Evolutionary conservation across 2,113 vertebrate species (phyloP).

Genomic region (Strix uralensis): DNA sequence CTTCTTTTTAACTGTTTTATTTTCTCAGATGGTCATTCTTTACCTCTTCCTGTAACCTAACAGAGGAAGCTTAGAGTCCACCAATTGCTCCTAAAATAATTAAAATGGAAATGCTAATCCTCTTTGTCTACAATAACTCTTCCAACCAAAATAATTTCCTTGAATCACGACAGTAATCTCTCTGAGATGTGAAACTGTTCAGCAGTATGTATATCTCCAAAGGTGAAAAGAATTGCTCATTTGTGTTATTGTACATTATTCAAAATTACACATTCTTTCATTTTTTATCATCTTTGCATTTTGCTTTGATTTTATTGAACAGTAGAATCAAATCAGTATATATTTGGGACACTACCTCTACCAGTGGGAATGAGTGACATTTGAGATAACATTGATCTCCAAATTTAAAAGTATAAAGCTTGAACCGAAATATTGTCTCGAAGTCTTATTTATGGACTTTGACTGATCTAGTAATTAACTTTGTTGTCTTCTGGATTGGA

Average conservation of each 20-base stretch:
- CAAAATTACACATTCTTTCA: background rate
- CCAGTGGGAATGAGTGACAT: background rate
- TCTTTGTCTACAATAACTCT: background rate
- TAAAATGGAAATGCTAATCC: background rate
- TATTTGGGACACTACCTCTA: background rate
- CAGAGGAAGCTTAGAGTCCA: background rate
- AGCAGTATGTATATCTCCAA: background rate
- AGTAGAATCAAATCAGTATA: slow-evolving; percentile 32
- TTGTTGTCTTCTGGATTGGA: slow-evolving; percentile 15
- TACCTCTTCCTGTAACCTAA: background rate
- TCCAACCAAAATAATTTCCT: background rate
- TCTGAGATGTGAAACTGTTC: background rate
- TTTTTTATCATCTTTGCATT: background rate
- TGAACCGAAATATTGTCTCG: background rate
- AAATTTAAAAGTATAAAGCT: background rate
- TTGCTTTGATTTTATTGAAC: slow-evolving; percentile 13
- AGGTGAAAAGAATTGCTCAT: background rate
- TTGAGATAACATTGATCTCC: background rate
- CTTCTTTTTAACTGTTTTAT: background rate
- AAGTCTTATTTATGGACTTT: slow-evolving; percentile 16
- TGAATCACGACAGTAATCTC: background rate
- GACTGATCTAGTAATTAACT: slow-evolving; percentile 16
- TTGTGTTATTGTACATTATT: background rate
- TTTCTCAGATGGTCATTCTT: background rate
- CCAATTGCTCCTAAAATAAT: background rate